Conservation (phyloP, 1,140 invertebrate genomes). For the Aphelinus certus region DNA sequence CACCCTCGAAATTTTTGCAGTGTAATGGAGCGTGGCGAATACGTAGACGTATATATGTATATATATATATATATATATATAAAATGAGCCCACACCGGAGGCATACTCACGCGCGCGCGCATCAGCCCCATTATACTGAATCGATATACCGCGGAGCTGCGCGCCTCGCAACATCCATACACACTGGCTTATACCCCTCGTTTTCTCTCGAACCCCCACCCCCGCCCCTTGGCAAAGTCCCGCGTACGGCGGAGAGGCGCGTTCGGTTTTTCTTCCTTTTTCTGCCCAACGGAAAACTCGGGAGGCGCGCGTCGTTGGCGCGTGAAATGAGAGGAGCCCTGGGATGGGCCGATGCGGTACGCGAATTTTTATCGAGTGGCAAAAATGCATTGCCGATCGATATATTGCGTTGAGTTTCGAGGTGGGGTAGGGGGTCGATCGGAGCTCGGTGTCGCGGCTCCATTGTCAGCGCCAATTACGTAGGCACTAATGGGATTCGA, state of each 20-base stretch:
- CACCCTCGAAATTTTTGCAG: conserved; percentile 9
- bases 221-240: not conserved
- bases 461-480: no score
- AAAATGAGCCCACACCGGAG: no score
- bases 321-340: not conserved
- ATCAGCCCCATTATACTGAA: not conserved
- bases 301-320: not conserved
- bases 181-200: not conserved
- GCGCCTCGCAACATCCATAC: not conserved
- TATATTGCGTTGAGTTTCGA: no score
- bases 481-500: no score
- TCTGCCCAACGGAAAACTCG: not conserved
- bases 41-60: no score
- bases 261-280: not conserved
- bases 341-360: not conserved
- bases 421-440: no score
- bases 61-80: no score
- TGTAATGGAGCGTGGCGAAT: conserved; percentile 18
- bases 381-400: no score
- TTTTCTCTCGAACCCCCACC: not conserved
- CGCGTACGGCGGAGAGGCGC: not conserved
- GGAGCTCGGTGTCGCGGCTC: no score
- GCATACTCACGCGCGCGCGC: not conserved
- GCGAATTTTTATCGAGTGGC: no score
- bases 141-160: conserved; percentile 14